Percentiles rank a stretch among this genome's conserved stretches.
These are phyloP conservation scores for Heterotis niloticus DNA, from an alignment of 2,113 vertebrate genomes.

Conservation along the genomic window DNA sequence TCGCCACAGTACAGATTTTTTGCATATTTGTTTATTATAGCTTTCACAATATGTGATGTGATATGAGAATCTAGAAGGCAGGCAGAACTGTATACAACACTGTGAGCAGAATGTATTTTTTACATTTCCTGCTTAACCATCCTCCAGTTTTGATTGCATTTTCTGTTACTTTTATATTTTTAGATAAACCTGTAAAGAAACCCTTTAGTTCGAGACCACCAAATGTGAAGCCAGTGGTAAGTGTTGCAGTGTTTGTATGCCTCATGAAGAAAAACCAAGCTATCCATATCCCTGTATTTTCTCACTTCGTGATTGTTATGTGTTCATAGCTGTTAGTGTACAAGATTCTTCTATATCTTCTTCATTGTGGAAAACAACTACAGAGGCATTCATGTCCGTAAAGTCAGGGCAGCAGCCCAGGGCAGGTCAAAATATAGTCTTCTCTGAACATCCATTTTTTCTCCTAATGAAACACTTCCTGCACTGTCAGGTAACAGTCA, in stretches of 20 bases:
- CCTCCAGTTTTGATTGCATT: not conserved
- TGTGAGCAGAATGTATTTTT: not conserved
- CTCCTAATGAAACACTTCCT: not conserved
- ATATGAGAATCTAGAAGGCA: not conserved
- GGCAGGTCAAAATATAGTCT: conserved; percentile 2
- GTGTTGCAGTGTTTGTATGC: conserved; percentile 15
- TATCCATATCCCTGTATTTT: not conserved
- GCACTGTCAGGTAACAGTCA: not conserved
- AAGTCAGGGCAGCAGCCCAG: conserved; percentile 1
- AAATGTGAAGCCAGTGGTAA: conserved; percentile 44
- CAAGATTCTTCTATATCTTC: conserved; percentile 7
- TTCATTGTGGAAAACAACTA: conserved; percentile 24
- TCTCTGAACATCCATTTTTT: not conserved
- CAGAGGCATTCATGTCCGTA: not conserved
- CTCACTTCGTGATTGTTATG: conserved; percentile 13
- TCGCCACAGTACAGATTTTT: not conserved
- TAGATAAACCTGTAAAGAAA: conserved; percentile 55
- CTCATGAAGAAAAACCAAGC: not conserved
- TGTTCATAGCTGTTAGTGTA: not conserved
- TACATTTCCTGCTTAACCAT: not conserved
- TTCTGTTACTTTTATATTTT: not conserved
- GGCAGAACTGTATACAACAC: not conserved
- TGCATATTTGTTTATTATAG: too few species aligned
- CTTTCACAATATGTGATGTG: too few species aligned
- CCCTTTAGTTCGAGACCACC: conserved; percentile 39